A percentile compares a stretch with the other conserved stretches of the same genome.
Conservation (phyloP, 2,797 vertebrate species). For the Lacerta agilis region DNA sequence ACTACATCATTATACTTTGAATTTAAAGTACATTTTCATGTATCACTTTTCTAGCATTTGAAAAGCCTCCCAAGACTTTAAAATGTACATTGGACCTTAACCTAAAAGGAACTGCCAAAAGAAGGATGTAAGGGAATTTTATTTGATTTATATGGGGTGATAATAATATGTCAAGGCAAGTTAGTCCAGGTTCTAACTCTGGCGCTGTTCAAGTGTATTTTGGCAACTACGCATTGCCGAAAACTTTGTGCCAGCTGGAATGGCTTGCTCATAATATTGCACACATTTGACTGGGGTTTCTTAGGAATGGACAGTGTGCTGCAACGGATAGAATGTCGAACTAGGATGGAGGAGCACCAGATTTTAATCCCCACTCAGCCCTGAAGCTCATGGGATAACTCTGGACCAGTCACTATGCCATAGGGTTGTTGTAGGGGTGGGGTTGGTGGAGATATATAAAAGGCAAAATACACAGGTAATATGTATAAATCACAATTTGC, state of each 20-base stretch:
- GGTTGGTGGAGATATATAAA: not conserved
- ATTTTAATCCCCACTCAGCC: not conserved
- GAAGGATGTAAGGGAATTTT: slow-evolving; percentile 35
- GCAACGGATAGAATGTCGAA: not conserved
- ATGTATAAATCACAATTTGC: not conserved
- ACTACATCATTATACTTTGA: slow-evolving; percentile 64
- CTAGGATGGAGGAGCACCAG: not conserved
- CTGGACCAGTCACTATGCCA: not conserved
- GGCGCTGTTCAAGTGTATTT: slow-evolving; percentile 43
- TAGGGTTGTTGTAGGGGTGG: not conserved
- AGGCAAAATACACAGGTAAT: not conserved
- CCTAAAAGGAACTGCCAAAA: slow-evolving; percentile 7
- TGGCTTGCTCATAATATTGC: not conserved
- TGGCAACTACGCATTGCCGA: slow-evolving; percentile 45
- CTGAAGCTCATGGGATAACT: no score
- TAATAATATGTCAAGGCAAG: slow-evolving; percentile 36
- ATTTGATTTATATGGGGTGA: slow-evolving; percentile 6
- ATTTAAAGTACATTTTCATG: slow-evolving; percentile 49
- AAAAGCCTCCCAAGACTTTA: slow-evolving; percentile 21
- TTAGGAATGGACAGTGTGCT: not conserved
- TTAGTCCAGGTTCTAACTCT: slow-evolving; percentile 39
- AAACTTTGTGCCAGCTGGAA: slow-evolving; percentile 34
- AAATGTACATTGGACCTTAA: slow-evolving; percentile 7
- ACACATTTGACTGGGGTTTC: slow-evolving; percentile 27
- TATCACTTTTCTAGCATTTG: slow-evolving; percentile 42